These are phyloP conservation scores for Carlito syrichta DNA, from an alignment of 2,113 vertebrate species.

Conservation along the genomic window DNA sequence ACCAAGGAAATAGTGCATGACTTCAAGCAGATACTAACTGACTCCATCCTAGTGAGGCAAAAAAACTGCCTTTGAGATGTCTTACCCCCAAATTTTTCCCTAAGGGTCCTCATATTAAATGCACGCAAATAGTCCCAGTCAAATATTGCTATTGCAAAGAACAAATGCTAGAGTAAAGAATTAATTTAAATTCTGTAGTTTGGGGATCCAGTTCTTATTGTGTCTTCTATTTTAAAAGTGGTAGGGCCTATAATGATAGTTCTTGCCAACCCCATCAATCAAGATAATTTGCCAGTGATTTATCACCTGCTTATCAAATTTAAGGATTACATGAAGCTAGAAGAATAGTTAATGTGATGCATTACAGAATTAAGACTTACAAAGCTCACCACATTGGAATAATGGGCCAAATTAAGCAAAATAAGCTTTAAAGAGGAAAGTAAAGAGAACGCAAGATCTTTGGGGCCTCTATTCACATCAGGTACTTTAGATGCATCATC, in stretches of 20 bases:
- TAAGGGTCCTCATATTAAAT: background rate
- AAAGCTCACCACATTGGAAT: background rate
- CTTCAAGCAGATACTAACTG: no score
- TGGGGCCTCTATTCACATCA: background rate
- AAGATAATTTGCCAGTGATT: background rate
- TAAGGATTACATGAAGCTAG: background rate
- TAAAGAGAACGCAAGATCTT: background rate
- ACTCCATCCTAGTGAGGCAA: background rate
- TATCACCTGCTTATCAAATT: background rate
- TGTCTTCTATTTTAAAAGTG: background rate
- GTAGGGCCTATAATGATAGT: background rate
- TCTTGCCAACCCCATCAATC: background rate
- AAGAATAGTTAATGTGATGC: background rate
- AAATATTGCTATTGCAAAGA: background rate
- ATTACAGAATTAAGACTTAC: background rate
- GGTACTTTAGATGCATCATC: background rate
- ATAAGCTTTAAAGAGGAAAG: background rate
- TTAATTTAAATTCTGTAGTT: background rate
- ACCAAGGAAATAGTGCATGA: background rate
- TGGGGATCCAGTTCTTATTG: background rate
- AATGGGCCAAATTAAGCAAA: background rate
- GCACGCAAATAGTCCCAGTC: background rate
- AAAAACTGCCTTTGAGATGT: background rate
- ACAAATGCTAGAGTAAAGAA: background rate
- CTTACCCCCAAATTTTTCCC: background rate